Conservation (phyloP, 2,113 vertebrate species). For the Promerops cafer region DNA sequence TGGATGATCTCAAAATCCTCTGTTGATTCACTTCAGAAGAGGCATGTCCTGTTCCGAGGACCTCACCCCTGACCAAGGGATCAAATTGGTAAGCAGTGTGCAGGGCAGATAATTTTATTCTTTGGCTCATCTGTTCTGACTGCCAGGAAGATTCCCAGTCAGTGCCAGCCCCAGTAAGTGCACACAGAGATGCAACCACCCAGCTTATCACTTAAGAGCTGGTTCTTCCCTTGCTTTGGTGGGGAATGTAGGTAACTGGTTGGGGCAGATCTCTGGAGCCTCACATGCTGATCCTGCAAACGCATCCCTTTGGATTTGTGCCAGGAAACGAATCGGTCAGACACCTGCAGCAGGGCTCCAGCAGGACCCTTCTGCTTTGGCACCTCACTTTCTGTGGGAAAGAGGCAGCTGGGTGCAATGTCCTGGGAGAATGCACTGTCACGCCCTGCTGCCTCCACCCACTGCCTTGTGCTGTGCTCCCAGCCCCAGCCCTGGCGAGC, state of each 20-base stretch:
- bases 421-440: accelerated
- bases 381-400: not conserved
- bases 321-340: not conserved
- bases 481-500: not conserved
- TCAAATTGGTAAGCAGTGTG: not conserved
- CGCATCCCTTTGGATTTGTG: not conserved
- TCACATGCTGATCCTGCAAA: not conserved
- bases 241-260: not conserved
- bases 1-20: not conserved
- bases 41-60: not conserved
- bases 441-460: not conserved
- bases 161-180: not conserved
- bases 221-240: not conserved
- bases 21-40: not conserved
- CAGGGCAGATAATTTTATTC: not conserved
- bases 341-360: not conserved
- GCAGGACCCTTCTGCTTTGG: not conserved
- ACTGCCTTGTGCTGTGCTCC: accelerated
- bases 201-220: not conserved
- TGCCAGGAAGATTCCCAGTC: not conserved
- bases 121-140: not conserved
- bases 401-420: not conserved
- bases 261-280: not conserved
- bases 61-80: not conserved
- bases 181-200: not conserved